Evolutionary conservation across 1,140 invertebrate genomes (phyloP), one percentile per base, ranked within the genome.

Genomic region (Brachystomella parvula): DNA sequence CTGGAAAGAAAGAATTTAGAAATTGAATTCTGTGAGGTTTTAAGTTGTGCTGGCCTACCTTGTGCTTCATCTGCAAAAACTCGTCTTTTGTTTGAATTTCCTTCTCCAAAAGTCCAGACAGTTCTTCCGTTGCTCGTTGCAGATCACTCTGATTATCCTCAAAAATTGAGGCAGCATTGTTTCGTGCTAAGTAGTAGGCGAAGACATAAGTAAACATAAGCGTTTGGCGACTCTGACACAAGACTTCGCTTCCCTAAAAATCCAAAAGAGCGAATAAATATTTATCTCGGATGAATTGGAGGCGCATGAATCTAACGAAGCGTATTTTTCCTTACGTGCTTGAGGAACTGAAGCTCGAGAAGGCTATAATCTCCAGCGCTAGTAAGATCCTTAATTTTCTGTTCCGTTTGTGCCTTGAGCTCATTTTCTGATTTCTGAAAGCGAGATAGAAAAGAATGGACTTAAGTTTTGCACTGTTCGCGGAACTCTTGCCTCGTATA

Each of bases 151-250:
- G 87, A 77, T 88, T 88, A 57, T 86, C 85, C 78, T 88, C 86
- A 78, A 88, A 88, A 69, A 88, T 87, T 67, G 82, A 82, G 31
- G 84, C 84, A 75, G 87, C 84, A 75, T 87, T 87, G 72, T 84
- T 86, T 75, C 83, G 84, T 66, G 80, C 81, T 28, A 87, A 76
- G 76, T 87, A 88, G 76, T 85, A 88, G 17, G 86, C 86, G 78
- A 88, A 88, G 28, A 86, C 85, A 74, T 88, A 88, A 6, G 86
- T 87, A 76, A 85, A 87, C 85, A 87, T 87, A 3, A 88, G 76
- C 2, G 85, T 86, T 75, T 86, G 83, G 17, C 86, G 76, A 75
- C 86, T 87, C 68, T 83, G 79, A 74, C 84, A 86, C 32, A 88
- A 76, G 35, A 87, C 82, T 76, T 88, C 85, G 2, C 87, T 32